Percentiles rank a stretch among this genome's conserved stretches.
Conservation (phyloP, 2,888 invertebrate genomes). For the Cephus nigrinus region DNA sequence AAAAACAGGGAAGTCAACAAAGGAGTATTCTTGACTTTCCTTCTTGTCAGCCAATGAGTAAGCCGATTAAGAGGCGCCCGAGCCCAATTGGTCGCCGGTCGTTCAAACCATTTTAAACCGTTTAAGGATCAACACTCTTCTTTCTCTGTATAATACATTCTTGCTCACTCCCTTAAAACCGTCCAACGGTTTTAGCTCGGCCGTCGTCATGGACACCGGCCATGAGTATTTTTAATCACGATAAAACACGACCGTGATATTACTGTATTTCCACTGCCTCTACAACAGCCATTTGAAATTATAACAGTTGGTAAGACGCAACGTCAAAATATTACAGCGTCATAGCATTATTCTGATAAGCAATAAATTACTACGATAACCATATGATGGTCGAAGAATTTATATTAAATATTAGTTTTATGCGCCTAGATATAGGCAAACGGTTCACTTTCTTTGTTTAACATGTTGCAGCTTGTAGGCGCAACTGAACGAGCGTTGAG, state of each 20-base stretch:
- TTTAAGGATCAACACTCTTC: neutral
- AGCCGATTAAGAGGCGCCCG: neutral
- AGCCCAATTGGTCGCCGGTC: neutral
- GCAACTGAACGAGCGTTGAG: neutral
- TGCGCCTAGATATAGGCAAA: neutral
- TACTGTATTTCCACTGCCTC: neutral
- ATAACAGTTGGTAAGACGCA: neutral
- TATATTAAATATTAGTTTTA: neutral
- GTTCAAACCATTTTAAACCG: neutral
- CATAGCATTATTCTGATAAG: neutral
- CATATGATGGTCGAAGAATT: neutral
- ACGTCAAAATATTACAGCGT: neutral
- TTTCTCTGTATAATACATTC: neutral
- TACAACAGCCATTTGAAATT: neutral
- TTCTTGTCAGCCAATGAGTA: neutral
- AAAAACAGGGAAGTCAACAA: neutral
- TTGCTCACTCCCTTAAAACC: neutral
- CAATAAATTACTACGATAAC: neutral
- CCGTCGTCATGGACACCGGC: neutral
- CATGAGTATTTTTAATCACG: neutral
- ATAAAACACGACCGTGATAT: neutral
- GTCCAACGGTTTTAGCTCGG: neutral
- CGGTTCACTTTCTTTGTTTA: neutral
- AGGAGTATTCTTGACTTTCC: neutral
- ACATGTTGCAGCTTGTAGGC: neutral